Evolutionary conservation across 2,113 vertebrate species (phyloP), one percentile per base, ranked within the genome.

Genomic region (Sinocyclocheilus maitianheensis): DNA sequence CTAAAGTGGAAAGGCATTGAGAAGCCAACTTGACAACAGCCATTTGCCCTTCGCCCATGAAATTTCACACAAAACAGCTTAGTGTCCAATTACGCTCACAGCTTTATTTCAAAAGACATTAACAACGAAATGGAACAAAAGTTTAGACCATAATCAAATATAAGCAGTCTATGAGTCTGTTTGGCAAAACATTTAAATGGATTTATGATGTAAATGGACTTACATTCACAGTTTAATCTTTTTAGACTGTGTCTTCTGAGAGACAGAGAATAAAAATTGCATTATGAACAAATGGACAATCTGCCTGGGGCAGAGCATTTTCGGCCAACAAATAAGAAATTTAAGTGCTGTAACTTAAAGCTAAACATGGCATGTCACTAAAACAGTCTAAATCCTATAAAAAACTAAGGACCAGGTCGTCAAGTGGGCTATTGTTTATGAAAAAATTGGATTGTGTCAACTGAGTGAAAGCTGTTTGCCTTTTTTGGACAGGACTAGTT

Each of bases 101-200:
- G 80, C 85, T 83, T 58, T 87, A 87, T 77, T 83, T 87, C 72
- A 87, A 76, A 71, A 67, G 60, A 87, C 80, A 55, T 83, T 87
- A 83, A 83, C n/a, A 0, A 3, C 6, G 12, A 77, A 86, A 87
- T n/a, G 60, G 72, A 53, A 67, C 77, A 77, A 83, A 87, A 77
- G 43, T 37, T 83, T 83, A 20, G 78, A 46, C 22, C 40, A 14
- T 82, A 83, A 83, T 78, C 84, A 77, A 76, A 74, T 69, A 75
- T 69, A 67, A 43, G 30, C 55, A 78, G 84, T 43, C n/a, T 77
- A 9, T 53, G n/a, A 81, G 69, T 37, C 72, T 55, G 58, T 65
- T 43, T 55, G 79, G 85, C 71, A 77, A 30, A 30, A 83, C 72
- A 71, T 82, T 86, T 77, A n/a, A 77, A 51, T 69, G 85, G 85